Percentiles rank a stretch among this genome's conserved stretches.
These are phyloP conservation scores for Microctonus hyperodae DNA, from an alignment of 2,888 invertebrate species.

Conservation along the genomic window DNA sequence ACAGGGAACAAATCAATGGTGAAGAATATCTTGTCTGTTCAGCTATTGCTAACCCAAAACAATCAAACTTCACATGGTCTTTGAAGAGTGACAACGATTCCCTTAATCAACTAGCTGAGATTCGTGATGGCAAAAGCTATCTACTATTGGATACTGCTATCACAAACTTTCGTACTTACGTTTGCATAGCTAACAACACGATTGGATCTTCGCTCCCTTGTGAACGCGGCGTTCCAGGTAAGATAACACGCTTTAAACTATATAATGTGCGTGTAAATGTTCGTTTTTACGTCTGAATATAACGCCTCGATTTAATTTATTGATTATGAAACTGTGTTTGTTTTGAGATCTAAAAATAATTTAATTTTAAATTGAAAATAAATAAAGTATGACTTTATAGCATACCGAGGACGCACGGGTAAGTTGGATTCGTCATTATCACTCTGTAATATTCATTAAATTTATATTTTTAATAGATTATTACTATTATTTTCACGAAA, in stretches of 20 bases:
- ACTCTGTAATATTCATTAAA: no score
- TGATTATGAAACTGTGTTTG: no score
- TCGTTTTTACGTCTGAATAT: not conserved
- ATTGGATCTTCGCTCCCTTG: constrained; percentile 72
- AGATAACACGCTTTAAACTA: constrained; percentile 23
- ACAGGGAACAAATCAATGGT: constrained; percentile 75
- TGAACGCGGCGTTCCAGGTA: constrained; percentile 66
- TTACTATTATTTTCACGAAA: not conserved
- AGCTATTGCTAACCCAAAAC: constrained; percentile 80
- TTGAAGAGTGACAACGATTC: constrained; percentile 86
- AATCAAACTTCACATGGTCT: constrained; percentile 83
- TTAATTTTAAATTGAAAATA: constrained; percentile 11
- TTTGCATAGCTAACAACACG: constrained; percentile 85
- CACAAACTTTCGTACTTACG: constrained; percentile 78
- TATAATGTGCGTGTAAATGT: not conserved
- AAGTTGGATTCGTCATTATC: constrained; percentile 31
- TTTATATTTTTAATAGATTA: constrained; percentile 5
- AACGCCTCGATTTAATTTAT: no score
- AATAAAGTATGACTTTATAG: constrained; percentile 35
- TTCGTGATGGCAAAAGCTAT: constrained; percentile 67
- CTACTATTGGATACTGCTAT: constrained; percentile 71
- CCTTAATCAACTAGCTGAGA: constrained; percentile 69
- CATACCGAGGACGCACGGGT: constrained; percentile 43
- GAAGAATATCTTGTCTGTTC: constrained; percentile 81
- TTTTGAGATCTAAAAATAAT: no score